Percentiles rank a stretch among this genome's conserved stretches.
Conservation (phyloP, 2,888 invertebrate species). For the Tetranychus truncatus region DNA sequence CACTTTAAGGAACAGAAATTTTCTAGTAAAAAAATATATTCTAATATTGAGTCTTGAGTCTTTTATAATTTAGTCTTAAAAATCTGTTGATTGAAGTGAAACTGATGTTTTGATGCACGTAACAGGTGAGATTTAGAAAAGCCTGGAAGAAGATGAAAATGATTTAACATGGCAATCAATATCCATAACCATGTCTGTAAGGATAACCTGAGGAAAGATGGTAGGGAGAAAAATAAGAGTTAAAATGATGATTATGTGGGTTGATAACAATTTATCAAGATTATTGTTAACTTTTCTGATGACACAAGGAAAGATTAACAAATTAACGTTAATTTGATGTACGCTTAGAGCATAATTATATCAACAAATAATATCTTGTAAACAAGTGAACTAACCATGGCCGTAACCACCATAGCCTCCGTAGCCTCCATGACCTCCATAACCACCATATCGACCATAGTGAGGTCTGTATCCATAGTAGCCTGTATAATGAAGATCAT, state of each 20-base stretch:
- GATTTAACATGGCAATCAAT: not conserved
- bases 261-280: no score
- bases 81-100: no score
- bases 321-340: not conserved
- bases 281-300: no score
- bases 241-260: no score
- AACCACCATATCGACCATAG: constrained; percentile 2
- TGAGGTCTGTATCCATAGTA: not conserved
- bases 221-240: no score
- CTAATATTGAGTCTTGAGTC: no score
- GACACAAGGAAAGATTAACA: not conserved
- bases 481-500: not conserved
- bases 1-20: no score
- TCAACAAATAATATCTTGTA: not conserved
- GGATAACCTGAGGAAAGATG: not conserved
- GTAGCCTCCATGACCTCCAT: not conserved
- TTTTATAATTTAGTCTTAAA: no score
- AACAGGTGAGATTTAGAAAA: no score
- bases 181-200: not conserved
- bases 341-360: not conserved
- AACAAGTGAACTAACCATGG: not conserved
- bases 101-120: no score
- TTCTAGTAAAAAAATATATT: no score
- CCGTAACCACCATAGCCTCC: constrained; percentile 3
- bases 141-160: no score